Percentiles rank a stretch among this genome's conserved stretches.
Conservation (phyloP, 2,113 vertebrate species). For the Axis porcinus region DNA sequence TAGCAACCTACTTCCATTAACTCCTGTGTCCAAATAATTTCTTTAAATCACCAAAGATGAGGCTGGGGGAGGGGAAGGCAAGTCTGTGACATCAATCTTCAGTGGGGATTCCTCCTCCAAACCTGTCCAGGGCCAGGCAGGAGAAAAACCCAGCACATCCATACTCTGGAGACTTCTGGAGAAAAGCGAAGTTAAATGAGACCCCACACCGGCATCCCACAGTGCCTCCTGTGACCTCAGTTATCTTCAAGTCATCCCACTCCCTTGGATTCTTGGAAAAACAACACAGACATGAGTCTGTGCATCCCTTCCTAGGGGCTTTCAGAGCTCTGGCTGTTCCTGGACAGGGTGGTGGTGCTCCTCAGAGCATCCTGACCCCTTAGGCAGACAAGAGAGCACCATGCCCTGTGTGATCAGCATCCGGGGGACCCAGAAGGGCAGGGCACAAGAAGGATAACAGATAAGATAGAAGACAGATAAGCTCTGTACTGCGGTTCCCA, state of each 20-base stretch:
- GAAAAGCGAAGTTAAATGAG: background rate
- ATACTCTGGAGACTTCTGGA: background rate
- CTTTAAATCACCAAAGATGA: constrained; percentile 60
- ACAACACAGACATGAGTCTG: background rate
- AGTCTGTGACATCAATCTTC: constrained; percentile 35
- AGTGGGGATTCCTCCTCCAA: constrained; percentile 23
- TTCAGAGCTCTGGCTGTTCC: background rate
- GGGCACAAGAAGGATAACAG: background rate
- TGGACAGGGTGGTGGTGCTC: background rate
- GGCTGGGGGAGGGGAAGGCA: constrained; percentile 16
- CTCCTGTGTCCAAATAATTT: constrained; percentile 63
- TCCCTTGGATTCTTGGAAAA: background rate
- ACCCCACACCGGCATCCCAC: too few relatives aligned
- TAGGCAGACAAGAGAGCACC: background rate
- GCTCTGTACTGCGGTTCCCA: background rate
- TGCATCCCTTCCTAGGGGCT: background rate
- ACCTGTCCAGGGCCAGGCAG: background rate
- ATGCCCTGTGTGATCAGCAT: background rate
- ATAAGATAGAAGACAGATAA: background rate
- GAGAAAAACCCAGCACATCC: background rate
- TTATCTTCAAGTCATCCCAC: background rate
- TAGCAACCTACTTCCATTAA: constrained; percentile 68
- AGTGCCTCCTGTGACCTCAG: background rate
- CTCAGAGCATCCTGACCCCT: background rate
- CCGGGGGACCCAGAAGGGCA: background rate